These are phyloP conservation scores for Nyctereutes procyonoides DNA, from an alignment of 2,113 vertebrate genomes.

Conservation along the genomic window DNA sequence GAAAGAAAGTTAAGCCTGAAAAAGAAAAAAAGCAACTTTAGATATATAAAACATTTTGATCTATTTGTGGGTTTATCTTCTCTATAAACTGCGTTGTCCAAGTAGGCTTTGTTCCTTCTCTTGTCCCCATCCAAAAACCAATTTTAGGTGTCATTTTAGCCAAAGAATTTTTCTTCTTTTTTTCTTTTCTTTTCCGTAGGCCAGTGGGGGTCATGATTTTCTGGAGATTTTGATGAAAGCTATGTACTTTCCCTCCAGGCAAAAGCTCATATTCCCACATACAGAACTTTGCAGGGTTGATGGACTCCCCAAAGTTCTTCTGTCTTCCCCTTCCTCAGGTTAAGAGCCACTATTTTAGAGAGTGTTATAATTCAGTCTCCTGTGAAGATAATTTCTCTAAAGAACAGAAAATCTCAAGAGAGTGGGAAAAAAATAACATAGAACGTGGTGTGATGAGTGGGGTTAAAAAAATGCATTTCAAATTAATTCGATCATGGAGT, in stretches of 20 bases:
- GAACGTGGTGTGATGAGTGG: background rate
- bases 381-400: background rate
- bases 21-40: background rate
- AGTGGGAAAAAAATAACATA: background rate
- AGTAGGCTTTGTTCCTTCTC: background rate
- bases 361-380: background rate
- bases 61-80: slow-evolving; percentile 6
- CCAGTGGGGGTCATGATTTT: background rate
- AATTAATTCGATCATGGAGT: background rate
- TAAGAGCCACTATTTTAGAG: background rate
- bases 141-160: background rate
- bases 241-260: background rate
- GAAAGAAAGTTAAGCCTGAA: slow-evolving; percentile 18
- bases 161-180: background rate
- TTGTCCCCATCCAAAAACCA: background rate
- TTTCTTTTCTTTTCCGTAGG: background rate
- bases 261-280: slow-evolving; percentile 12
- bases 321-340: background rate
- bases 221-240: background rate
- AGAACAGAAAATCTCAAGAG: background rate
- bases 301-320: background rate
- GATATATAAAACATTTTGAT: background rate
- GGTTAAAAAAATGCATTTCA: background rate
- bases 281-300: background rate
- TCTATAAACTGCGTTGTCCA: slow-evolving; percentile 21